These are phyloP conservation scores for Agonopterix arenella DNA, from an alignment of 2,888 invertebrate genomes.

Conservation along the genomic window DNA sequence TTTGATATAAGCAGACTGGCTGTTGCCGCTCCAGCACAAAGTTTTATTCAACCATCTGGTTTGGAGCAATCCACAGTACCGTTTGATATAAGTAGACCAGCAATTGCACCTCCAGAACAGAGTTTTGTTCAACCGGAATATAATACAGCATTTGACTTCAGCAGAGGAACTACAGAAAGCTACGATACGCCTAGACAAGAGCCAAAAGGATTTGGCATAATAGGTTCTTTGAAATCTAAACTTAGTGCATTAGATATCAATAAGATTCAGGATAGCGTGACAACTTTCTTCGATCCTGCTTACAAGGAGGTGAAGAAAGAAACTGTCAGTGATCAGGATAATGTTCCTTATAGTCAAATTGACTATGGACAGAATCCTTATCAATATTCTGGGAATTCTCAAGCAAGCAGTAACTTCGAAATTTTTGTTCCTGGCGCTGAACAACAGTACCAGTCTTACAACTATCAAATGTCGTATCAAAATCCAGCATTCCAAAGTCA, in stretches of 20 bases:
- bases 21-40: slow-evolving; percentile 1
- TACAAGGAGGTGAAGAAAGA: slow-evolving; percentile 45
- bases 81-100: slow-evolving; percentile 27
- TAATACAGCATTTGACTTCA: slow-evolving; percentile 56
- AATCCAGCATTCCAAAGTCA: neutral
- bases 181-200: slow-evolving; percentile 41
- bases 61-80: slow-evolving; percentile 2
- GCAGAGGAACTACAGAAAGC: slow-evolving; percentile 40
- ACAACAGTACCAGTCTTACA: slow-evolving; percentile 14
- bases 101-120: slow-evolving; percentile 16
- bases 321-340: slow-evolving; percentile 16
- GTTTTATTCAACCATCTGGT: neutral
- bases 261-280: slow-evolving; percentile 64
- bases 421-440: slow-evolving; percentile 38
- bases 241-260: slow-evolving; percentile 62
- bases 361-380: slow-evolving; percentile 12
- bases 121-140: slow-evolving; percentile 20
- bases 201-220: slow-evolving; percentile 52
- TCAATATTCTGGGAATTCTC: slow-evolving; percentile 10
- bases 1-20: slow-evolving; percentile 19
- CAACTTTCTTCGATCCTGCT: slow-evolving; percentile 66
- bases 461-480: slow-evolving; percentile 10
- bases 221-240: slow-evolving; percentile 68
- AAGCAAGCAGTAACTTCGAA: slow-evolving; percentile 31
- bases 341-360: slow-evolving; percentile 7